Evolutionary conservation across 1,140 invertebrate genomes (phyloP).

Genomic region (Gonatopus flavifemur): DNA sequence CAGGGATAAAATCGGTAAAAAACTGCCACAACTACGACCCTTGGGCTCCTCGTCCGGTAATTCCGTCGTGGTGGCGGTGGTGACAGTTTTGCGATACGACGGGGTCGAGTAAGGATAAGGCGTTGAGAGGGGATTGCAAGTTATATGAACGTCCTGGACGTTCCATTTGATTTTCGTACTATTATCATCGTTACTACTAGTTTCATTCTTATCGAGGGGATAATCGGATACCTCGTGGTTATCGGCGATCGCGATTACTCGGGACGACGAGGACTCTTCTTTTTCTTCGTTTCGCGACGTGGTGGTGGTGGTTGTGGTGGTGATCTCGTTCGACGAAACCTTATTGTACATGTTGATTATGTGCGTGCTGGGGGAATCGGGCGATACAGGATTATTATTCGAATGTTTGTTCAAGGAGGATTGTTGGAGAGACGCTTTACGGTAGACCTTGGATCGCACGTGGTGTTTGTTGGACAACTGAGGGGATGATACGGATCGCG

Average conservation of each 20-base stretch:
- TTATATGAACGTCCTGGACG: conserved; percentile 40
- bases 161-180: conserved; percentile 26
- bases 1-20: conserved; percentile 50
- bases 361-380: conserved; percentile 18
- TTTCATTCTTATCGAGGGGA: conserved; percentile 9
- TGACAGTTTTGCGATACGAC: conserved; percentile 20
- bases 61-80: conserved; percentile 23
- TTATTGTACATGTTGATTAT: conserved; percentile 32
- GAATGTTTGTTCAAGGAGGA: conserved; percentile 13
- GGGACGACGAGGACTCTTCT: too few relatives aligned
- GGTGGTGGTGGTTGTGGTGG: too few relatives aligned
- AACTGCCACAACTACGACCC: conserved; percentile 50
- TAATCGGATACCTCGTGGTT: conserved; percentile 14
- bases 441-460: conserved; percentile 49
- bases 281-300: too few relatives aligned
- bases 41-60: conserved; percentile 40
- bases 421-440: conserved; percentile 49
- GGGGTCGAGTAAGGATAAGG: conserved; percentile 47
- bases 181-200: not conserved
- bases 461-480: conserved; percentile 35
- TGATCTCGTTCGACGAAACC: not conserved
- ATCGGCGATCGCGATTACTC: too few relatives aligned
- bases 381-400: not conserved
- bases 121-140: conserved; percentile 42
- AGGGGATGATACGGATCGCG: conserved; percentile 43